Conservation (phyloP, 2,888 invertebrate species). For the Amphipyra berbera region DNA sequence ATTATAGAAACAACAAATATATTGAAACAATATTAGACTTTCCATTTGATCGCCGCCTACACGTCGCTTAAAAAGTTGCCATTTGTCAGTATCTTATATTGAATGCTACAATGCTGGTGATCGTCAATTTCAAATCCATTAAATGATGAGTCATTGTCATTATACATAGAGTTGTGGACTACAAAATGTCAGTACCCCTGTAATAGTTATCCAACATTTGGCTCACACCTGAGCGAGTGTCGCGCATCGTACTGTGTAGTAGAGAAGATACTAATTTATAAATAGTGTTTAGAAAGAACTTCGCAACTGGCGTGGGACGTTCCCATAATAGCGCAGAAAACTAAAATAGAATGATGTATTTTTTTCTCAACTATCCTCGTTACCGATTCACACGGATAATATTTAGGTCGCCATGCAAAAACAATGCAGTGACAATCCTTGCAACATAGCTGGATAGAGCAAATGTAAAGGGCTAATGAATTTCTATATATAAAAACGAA, state of each 20-base stretch:
- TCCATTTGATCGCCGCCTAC: constrained; percentile 23
- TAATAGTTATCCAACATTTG: constrained; percentile 64
- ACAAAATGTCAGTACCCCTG: constrained; percentile 56
- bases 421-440: constrained; percentile 55
- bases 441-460: constrained; percentile 57
- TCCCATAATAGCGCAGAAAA: constrained; percentile 61
- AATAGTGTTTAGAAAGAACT: constrained; percentile 68
- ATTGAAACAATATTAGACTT: constrained; percentile 24
- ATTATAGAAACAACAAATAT: constrained; percentile 4
- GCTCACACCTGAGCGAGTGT: constrained; percentile 63
- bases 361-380: constrained; percentile 53
- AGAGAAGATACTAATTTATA: constrained; percentile 48
- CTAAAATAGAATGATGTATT: constrained; percentile 66
- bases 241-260: constrained; percentile 35
- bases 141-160: constrained; percentile 58
- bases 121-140: constrained; percentile 40
- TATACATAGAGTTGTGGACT: constrained; percentile 33
- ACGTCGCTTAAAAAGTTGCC: constrained; percentile 18
- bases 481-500: constrained; percentile 70
- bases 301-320: constrained; percentile 71
- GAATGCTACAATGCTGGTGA: constrained; percentile 22
- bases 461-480: constrained; percentile 63
- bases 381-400: constrained; percentile 47
- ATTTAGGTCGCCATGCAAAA: constrained; percentile 47
- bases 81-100: constrained; percentile 29